Evolutionary conservation across 2,113 vertebrate genomes (phyloP).

Genomic region (Copsychus sechellarum): DNA sequence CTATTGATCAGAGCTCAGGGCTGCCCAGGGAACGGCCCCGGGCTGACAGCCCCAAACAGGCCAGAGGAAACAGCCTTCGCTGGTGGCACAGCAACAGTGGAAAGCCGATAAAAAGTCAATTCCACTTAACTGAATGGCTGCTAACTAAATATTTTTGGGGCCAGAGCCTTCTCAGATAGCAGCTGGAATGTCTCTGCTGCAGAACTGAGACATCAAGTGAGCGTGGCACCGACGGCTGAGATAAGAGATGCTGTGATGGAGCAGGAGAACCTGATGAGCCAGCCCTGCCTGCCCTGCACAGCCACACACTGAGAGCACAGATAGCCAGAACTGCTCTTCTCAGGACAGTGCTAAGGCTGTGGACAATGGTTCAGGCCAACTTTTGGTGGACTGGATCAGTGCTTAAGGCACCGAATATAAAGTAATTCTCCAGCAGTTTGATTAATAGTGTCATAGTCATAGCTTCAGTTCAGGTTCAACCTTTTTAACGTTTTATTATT

Average conservation of each 20-base stretch:
- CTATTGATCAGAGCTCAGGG: slow-evolving; percentile 90
- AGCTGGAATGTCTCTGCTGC: slow-evolving; percentile 52
- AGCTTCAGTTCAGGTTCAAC: slow-evolving; percentile 70
- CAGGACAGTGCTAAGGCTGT: background rate
- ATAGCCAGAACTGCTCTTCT: background rate
- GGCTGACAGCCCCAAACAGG: slow-evolving; percentile 81
- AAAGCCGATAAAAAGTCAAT: slow-evolving; percentile 95
- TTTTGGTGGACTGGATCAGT: slow-evolving; percentile 42
- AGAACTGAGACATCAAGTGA: slow-evolving; percentile 82
- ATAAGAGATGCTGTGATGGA: background rate
- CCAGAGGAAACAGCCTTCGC: slow-evolving; percentile 82
- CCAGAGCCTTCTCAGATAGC: slow-evolving; percentile 63
- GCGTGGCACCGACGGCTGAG: slow-evolving; percentile 35
- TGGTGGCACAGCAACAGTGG: slow-evolving; percentile 86
- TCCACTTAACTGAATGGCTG: slow-evolving; percentile 94
- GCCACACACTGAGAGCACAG: background rate
- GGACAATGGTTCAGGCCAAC: slow-evolving; percentile 32
- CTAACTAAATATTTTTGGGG: slow-evolving; percentile 95
- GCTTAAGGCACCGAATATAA: slow-evolving; percentile 42
- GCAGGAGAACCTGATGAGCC: background rate
- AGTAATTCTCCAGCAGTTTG: slow-evolving; percentile 62
- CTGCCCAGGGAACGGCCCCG: slow-evolving; percentile 88
- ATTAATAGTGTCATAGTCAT: slow-evolving; percentile 68
- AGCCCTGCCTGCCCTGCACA: background rate
- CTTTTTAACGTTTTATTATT: slow-evolving; percentile 74